A percentile compares a stretch with the other conserved stretches of the same genome.
These are phyloP conservation scores for Ochropleura plecta DNA, from an alignment of 2,888 invertebrate species.

Conservation along the genomic window DNA sequence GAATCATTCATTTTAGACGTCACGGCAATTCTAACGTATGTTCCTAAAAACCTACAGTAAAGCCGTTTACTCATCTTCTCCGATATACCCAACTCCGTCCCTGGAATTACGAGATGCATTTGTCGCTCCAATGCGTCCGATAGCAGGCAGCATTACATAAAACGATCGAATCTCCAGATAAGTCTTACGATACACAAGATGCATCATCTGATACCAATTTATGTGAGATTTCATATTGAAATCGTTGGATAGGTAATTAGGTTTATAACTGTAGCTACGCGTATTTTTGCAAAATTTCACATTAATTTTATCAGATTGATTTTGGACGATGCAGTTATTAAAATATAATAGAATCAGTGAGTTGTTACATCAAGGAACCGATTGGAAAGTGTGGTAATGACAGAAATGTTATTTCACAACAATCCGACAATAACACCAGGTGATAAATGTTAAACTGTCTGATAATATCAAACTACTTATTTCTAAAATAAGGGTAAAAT, in stretches of 20 bases:
- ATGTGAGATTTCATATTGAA: conserved; percentile 62
- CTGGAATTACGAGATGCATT: conserved; percentile 66
- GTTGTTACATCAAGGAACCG: conserved; percentile 11
- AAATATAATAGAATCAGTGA: conserved; percentile 12
- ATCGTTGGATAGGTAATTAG: conserved; percentile 59
- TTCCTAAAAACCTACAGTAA: neutral
- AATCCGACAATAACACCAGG: neutral
- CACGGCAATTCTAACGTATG: neutral
- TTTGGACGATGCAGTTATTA: conserved; percentile 28
- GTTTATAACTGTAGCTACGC: conserved; percentile 45
- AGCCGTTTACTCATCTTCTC: neutral
- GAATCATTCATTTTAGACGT: neutral
- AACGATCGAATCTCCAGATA: conserved; percentile 61
- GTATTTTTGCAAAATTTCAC: conserved; percentile 57
- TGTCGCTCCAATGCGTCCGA: conserved; percentile 65
- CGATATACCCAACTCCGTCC: conserved; percentile 34
- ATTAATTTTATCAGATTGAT: conserved; percentile 54
- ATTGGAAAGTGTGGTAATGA: neutral
- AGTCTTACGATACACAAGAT: conserved; percentile 60
- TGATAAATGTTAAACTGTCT: neutral
- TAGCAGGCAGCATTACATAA: conserved; percentile 61
- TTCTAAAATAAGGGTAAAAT: neutral
- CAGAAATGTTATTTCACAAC: neutral
- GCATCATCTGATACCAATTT: conserved; percentile 63
- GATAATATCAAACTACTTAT: neutral